These are phyloP conservation scores for Thryonomys swinderianus DNA, from an alignment of 2,113 vertebrate genomes.

Conservation along the genomic window DNA sequence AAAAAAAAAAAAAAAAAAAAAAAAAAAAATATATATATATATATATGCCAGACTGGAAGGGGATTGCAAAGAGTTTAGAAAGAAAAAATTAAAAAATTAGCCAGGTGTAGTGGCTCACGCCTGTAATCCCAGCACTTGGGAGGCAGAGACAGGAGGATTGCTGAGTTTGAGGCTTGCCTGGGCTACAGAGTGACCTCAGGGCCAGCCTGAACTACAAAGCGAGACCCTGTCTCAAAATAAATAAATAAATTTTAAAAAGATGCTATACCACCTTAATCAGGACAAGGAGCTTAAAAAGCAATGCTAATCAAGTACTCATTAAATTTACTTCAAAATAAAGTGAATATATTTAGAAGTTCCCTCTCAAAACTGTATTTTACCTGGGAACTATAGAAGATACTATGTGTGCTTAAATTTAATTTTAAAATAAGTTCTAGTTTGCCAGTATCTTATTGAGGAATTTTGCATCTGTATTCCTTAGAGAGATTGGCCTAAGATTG, in stretches of 20 bases:
- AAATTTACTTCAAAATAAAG: constrained; percentile 36
- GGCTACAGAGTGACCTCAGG: too few species aligned
- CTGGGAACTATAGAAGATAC: background rate
- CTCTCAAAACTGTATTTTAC: background rate
- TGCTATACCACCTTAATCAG: background rate
- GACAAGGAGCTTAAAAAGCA: background rate
- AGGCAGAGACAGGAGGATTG: too few species aligned
- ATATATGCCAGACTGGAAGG: background rate
- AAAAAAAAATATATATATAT: background rate
- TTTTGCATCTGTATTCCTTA: too few species aligned
- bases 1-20: constrained; percentile 28
- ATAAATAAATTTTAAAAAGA: background rate
- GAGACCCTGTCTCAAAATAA: too few species aligned
- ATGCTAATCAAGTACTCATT: constrained; percentile 11
- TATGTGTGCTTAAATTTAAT: constrained; percentile 31
- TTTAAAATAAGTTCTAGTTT: background rate
- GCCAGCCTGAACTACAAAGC: too few species aligned
- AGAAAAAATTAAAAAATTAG: background rate
- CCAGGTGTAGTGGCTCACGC: too few species aligned
- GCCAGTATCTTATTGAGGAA: too few species aligned
- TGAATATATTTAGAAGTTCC: constrained; percentile 24
- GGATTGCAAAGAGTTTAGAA: background rate
- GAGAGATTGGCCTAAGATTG: too few species aligned
- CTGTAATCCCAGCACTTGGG: too few species aligned
- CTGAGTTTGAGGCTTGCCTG: too few species aligned